Percentiles rank a stretch among this genome's conserved stretches.
Evolutionary conservation across 2,888 invertebrate genomes (phyloP).

Genomic region (Odontocerum albicorne): DNA sequence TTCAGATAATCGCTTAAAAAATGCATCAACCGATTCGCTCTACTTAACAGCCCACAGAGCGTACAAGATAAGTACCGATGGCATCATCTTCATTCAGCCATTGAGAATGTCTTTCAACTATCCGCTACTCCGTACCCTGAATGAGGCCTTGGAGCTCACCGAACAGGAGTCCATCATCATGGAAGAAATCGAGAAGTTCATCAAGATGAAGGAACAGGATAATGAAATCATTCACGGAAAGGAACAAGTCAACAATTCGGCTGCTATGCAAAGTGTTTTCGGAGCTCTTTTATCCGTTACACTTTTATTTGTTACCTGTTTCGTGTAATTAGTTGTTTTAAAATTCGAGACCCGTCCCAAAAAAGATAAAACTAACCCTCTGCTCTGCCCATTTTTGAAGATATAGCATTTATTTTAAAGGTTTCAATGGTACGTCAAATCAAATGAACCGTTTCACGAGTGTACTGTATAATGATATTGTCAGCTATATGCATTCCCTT

Average conservation of each 20-base stretch:
- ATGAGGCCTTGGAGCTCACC: slow-evolving; percentile 63
- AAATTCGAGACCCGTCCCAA: too few species aligned
- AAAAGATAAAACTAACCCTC: too few species aligned
- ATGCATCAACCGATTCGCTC: background rate
- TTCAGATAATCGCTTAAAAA: background rate
- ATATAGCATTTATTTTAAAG: too few species aligned
- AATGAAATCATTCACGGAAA: slow-evolving; percentile 43
- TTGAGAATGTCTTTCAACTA: slow-evolving; percentile 56
- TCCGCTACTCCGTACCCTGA: slow-evolving; percentile 72
- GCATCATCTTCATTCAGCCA: slow-evolving; percentile 46
- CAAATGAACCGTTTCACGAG: too few species aligned
- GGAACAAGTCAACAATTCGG: background rate
- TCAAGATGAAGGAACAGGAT: slow-evolving; percentile 50
- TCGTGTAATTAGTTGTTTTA: too few species aligned
- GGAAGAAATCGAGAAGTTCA: slow-evolving; percentile 51
- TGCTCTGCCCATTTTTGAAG: too few species aligned
- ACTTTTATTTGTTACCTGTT: too few species aligned
- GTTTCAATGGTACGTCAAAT: too few species aligned
- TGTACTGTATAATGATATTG: too few species aligned
- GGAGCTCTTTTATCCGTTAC: too few species aligned
- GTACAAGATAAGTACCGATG: slow-evolving; percentile 45
- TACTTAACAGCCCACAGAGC: slow-evolving; percentile 31
- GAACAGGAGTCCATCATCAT: slow-evolving; percentile 56
- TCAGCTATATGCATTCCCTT: too few species aligned
- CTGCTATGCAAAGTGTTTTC: too few species aligned